These are phyloP conservation scores for Paracyprichromis sp. DNA, from an alignment of 2,113 vertebrate species.

Conservation along the genomic window DNA sequence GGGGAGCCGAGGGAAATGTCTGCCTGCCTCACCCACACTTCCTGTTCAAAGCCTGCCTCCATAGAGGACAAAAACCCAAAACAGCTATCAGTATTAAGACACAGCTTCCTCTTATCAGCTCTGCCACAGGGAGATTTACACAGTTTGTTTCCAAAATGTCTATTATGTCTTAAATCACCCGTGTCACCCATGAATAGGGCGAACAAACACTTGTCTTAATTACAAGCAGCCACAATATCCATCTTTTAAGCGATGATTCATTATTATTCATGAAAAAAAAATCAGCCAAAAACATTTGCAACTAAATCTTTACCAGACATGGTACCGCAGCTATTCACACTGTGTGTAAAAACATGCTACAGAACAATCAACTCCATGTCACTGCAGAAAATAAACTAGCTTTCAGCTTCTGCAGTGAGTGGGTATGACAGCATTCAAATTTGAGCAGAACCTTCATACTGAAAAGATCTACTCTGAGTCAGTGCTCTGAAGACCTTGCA, in stretches of 20 bases:
- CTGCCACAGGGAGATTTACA: constrained; percentile 21
- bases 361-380: constrained; percentile 1
- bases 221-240: constrained; percentile 32
- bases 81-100: constrained; percentile 38
- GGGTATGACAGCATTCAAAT: constrained; percentile 17
- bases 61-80: constrained; percentile 20
- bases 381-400: neutral
- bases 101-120: constrained; percentile 42
- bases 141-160: constrained; percentile 22
- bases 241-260: constrained; percentile 18
- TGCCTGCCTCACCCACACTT: constrained; percentile 37
- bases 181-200: constrained; percentile 1
- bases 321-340: neutral
- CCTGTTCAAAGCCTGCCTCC: constrained; percentile 36
- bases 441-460: neutral
- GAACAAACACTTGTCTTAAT: constrained; percentile 40
- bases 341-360: neutral
- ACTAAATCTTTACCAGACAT: constrained; percentile 25
- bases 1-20: constrained; percentile 28
- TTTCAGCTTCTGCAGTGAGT: neutral
- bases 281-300: constrained; percentile 19
- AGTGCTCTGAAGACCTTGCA: constrained; percentile 18
- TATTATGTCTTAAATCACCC: constrained; percentile 33
- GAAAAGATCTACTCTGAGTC: constrained; percentile 10
- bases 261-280: constrained; percentile 12